Conservation (phyloP, 1,140 invertebrate genomes). For the Lepidurus packardi region DNA sequence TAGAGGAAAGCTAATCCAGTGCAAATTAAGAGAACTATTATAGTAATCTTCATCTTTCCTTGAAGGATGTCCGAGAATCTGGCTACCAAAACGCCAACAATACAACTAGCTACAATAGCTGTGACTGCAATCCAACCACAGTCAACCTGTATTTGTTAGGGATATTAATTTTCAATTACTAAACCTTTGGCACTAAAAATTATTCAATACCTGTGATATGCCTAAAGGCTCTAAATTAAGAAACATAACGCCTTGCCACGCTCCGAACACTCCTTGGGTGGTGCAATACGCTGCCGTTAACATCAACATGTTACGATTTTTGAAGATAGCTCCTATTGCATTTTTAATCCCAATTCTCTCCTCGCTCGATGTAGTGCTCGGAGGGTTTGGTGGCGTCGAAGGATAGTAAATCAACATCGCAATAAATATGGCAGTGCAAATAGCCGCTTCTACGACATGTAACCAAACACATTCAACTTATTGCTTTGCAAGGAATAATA, state of each 20-base stretch:
- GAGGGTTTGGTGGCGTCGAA: not conserved
- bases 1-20: slow-evolving; percentile 44
- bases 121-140: slow-evolving; percentile 44
- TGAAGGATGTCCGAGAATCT: slow-evolving; percentile 43
- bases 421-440: not conserved
- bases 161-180: too few species aligned
- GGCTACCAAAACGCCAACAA: slow-evolving; percentile 41
- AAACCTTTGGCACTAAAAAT: slow-evolving; percentile 40
- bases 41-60: slow-evolving; percentile 42
- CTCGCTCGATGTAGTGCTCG: not conserved
- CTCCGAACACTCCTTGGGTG: slow-evolving; percentile 45
- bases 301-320: slow-evolving; percentile 45
- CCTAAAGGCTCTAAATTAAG: slow-evolving; percentile 43
- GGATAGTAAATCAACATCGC: not conserved
- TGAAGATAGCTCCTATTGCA: slow-evolving; percentile 36
- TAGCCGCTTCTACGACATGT: not conserved
- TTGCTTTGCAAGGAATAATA: too few species aligned
- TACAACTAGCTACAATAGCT: slow-evolving; percentile 43
- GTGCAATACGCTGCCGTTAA: slow-evolving; percentile 45
- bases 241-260: slow-evolving; percentile 45
- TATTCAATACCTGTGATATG: slow-evolving; percentile 43
- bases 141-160: too few species aligned
- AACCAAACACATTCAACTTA: not conserved
- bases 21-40: slow-evolving; percentile 40
- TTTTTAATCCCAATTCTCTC: not conserved